Percentiles rank a stretch among this genome's conserved stretches.
phyloP scores from a whole-genome alignment of 2,797 vertebrate species.

The Naso thynnoides region DNA sequence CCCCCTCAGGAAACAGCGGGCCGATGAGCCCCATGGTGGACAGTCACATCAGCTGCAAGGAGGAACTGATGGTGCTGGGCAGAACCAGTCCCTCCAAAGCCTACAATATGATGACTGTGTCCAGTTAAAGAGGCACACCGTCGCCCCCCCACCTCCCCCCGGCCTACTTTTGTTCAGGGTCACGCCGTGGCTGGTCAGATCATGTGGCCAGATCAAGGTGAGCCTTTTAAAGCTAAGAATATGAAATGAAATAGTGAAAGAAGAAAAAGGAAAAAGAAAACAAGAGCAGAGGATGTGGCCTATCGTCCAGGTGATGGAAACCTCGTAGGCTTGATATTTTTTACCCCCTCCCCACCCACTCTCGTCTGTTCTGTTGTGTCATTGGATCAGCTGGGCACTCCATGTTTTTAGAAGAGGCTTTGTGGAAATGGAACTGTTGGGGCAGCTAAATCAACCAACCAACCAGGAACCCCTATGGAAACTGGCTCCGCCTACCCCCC shows the following conservation, averaged over 20 bases:
- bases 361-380: constrained; percentile 89
- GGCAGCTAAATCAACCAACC: constrained; percentile 86
- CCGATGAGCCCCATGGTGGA: constrained; percentile 91
- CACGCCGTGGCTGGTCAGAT: constrained; percentile 63
- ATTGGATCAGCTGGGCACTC: constrained; percentile 83
- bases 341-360: constrained; percentile 39
- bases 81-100: constrained; percentile 96
- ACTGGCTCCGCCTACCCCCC: constrained; percentile 50
- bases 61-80: constrained; percentile 94
- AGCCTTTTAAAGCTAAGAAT: constrained; percentile 84
- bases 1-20: constrained; percentile 72
- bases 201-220: constrained; percentile 60
- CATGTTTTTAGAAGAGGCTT: constrained; percentile 86
- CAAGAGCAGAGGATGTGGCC: constrained; percentile 89
- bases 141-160: constrained; percentile 39
- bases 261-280: constrained; percentile 63
- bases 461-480: constrained; percentile 88
- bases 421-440: constrained; percentile 88
- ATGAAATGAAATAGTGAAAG: constrained; percentile 81
- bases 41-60: constrained; percentile 98
- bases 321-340: constrained; percentile 82
- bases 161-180: constrained; percentile 77
- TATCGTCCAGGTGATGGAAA: constrained; percentile 91
- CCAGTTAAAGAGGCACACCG: constrained; percentile 86
- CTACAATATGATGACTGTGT: constrained; percentile 99